A percentile compares a stretch with the other conserved stretches of the same genome.
phyloP scores from a whole-genome alignment of 2,888 invertebrate species.

The Tetramorium bicarinatum region DNA sequence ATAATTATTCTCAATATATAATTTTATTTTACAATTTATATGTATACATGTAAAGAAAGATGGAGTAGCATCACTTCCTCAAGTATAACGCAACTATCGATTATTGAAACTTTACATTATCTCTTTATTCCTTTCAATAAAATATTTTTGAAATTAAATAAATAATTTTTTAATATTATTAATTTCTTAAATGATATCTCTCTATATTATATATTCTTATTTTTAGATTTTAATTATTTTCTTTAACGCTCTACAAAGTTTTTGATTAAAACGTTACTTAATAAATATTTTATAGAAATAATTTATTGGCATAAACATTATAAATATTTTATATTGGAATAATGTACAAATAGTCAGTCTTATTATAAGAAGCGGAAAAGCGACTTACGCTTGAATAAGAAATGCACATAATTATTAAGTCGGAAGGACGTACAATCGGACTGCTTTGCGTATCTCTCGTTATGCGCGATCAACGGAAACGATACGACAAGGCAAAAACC shows the following conservation, averaged over 20 bases:
- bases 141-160: not conserved
- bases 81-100: not conserved
- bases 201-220: not conserved
- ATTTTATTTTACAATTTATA: not conserved
- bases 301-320: not conserved
- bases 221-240: not conserved
- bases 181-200: not conserved
- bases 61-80: not conserved
- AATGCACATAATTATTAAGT: not conserved
- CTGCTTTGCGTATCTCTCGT: constrained; percentile 2
- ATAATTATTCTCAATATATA: not conserved
- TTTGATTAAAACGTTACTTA: not conserved
- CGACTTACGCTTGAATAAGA: not conserved
- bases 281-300: constrained; percentile 15
- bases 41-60: not conserved
- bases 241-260: not conserved
- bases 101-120: not conserved
- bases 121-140: not conserved
- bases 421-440: not conserved
- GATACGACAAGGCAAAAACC: constrained; percentile 43
- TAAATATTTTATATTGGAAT: constrained; percentile 19
- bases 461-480: constrained; percentile 39
- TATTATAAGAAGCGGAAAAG: not conserved
- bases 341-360: not conserved
- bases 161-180: not conserved